Evolutionary conservation across 2,797 vertebrate species (phyloP).

Genomic region (Myoxocephalus aenaeus): DNA sequence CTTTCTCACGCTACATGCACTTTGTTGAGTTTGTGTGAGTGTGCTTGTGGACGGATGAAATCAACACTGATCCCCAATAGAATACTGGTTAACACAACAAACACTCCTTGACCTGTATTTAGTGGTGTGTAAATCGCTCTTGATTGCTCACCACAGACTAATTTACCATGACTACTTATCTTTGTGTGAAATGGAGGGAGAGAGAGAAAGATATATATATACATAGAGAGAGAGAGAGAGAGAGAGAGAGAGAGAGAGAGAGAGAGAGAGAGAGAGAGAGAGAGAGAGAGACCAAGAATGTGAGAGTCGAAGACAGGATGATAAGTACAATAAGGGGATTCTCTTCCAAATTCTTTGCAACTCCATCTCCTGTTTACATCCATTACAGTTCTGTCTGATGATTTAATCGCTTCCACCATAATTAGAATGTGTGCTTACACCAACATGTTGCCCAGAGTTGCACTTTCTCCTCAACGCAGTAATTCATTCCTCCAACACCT

Average conservation of each 20-base stretch:
- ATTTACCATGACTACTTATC: constrained; percentile 51
- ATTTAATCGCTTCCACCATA: constrained; percentile 50
- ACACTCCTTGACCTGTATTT: constrained; percentile 56
- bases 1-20: constrained; percentile 75
- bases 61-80: constrained; percentile 40
- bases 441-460: constrained; percentile 13
- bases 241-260: background rate
- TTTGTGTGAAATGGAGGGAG: background rate
- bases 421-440: constrained; percentile 46
- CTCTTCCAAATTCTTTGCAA: constrained; percentile 25
- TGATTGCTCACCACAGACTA: constrained; percentile 52
- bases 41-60: constrained; percentile 41
- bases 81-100: constrained; percentile 39
- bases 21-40: constrained; percentile 34
- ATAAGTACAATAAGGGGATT: background rate
- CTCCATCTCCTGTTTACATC: constrained; percentile 36
- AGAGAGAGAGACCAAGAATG: background rate
- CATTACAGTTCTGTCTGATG: constrained; percentile 27
- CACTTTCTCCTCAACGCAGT: background rate
- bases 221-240: too few relatives aligned
- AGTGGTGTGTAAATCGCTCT: constrained; percentile 53
- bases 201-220: too few relatives aligned
- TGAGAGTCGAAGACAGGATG: background rate
- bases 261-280: background rate
- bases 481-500: constrained; percentile 13